phyloP scores from a whole-genome alignment of 2,888 invertebrate species.

The Parochlus steinenii region DNA sequence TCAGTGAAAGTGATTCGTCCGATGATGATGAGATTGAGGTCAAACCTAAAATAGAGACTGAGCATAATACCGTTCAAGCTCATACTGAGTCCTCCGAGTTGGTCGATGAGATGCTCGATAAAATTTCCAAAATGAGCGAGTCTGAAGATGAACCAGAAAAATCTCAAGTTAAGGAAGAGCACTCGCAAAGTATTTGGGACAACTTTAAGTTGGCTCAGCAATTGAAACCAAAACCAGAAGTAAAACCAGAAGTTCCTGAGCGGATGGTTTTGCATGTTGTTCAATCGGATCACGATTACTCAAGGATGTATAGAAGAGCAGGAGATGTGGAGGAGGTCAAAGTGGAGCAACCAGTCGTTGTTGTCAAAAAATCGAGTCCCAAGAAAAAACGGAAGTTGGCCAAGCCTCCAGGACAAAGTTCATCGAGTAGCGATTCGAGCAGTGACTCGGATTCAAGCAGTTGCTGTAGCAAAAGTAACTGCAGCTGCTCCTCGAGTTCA shows the following conservation, averaged over 20 bases:
- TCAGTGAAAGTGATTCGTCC: constrained; percentile 7
- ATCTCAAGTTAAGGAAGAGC: constrained; percentile 8
- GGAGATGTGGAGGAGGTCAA: constrained; percentile 17
- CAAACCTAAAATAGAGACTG: constrained; percentile 20
- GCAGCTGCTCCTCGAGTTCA: constrained; percentile 54
- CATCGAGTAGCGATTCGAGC: constrained; percentile 59
- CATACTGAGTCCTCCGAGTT: constrained; percentile 12
- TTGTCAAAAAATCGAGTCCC: constrained; percentile 26
- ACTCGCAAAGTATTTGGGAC: no score
- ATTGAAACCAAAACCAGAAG: constrained; percentile 2
- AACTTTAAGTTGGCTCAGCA: neutral
- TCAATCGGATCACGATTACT: constrained; percentile 63
- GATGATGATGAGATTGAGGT: constrained; percentile 10
- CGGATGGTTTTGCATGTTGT: constrained; percentile 39
- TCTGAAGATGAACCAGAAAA: neutral
- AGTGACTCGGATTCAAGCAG: constrained; percentile 64
- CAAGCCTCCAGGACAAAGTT: constrained; percentile 33
- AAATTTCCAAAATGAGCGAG: no score
- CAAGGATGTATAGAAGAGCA: constrained; percentile 30
- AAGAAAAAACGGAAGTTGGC: constrained; percentile 34
- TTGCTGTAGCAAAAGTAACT: constrained; percentile 61
- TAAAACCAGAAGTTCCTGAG: constrained; percentile 17
- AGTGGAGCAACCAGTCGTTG: constrained; percentile 19
- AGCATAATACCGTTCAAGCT: constrained; percentile 21
- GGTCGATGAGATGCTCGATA: constrained; percentile 13